Base-by-base conservation (phyloP, 1,140 invertebrate species). In the Penaeus chinensis region DNA sequence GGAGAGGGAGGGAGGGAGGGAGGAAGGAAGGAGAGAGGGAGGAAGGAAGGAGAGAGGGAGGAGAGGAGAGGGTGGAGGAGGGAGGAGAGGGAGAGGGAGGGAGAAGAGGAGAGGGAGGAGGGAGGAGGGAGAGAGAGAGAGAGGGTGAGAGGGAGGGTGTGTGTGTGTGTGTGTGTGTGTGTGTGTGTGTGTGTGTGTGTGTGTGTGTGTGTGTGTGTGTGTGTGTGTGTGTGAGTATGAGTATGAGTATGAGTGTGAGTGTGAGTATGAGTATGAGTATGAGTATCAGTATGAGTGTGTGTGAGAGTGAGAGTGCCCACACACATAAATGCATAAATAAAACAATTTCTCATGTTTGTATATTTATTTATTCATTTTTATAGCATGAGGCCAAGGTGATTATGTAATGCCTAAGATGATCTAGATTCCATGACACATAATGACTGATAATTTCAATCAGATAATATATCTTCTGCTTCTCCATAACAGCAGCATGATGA, bases 321-420 rank as follows among this genome's bases (percentile, higher is more conserved):
- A 54, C n/a, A 71, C 4, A 71, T 71, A 1, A 0, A 10, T 37
- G 37, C 69, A 32, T 32, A 32, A 74, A 74, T 74, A 19, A 74
- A 74, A 74, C 71, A 27, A 19, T 37, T 74, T 74, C 27, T 19
- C 24, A 32, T 32, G 7, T 74, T 74, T 74, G 27, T 37, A 24
- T 74, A 32, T 32, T 74, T 74, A 32, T 37, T 32, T 32, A 37
- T 74, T 42, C 37, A 42, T 42, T 42, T 74, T 74, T 32, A 74
- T 74, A 74, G 71, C 71, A 74, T 74, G 71, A 32, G 71, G 71
- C 71, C 71, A 27, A 74, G 24, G 24, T 74, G 24, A 74, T 74
- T 74, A 74, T 74, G 71, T 74, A 74, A 37, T 37, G 42, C 42
- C 71, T 74, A 74, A 24, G 42, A 74, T 74, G 71, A 27, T 54